Evolutionary conservation across 2,888 invertebrate species (phyloP).

Genomic region (Ephialtes manifestator): DNA sequence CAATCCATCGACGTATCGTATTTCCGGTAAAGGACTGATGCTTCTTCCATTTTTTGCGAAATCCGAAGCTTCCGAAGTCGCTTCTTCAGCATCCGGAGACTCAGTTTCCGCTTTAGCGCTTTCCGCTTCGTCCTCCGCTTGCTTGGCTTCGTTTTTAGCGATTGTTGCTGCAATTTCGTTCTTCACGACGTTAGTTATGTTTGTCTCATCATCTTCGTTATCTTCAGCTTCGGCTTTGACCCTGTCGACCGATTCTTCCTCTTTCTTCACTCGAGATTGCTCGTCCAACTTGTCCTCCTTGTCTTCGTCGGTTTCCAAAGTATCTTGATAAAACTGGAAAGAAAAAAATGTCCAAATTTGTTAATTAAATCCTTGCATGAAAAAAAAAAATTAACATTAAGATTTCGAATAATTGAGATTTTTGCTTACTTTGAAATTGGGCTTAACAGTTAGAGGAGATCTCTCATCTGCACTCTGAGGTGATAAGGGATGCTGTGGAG

Average conservation of each 20-base stretch:
- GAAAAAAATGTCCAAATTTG: conserved; percentile 58
- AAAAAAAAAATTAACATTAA: neutral
- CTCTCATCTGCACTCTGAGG: conserved; percentile 82
- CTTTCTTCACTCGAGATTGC: conserved; percentile 73
- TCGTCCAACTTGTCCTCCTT: conserved; percentile 86
- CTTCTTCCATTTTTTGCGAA: conserved; percentile 73
- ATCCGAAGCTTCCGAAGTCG: conserved; percentile 71
- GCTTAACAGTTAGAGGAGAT: conserved; percentile 85
- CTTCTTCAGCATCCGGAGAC: conserved; percentile 76
- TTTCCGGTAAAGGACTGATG: conserved; percentile 71
- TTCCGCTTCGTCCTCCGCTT: conserved; percentile 78
- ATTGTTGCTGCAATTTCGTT: conserved; percentile 63
- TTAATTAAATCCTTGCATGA: neutral
- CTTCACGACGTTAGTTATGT: conserved; percentile 60
- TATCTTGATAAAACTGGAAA: conserved; percentile 95
- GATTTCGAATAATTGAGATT: neutral
- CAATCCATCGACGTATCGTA: conserved; percentile 87
- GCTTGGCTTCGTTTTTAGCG: conserved; percentile 42
- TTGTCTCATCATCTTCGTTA: conserved; percentile 82
- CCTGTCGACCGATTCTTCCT: conserved; percentile 74
- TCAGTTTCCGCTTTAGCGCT: conserved; percentile 76
- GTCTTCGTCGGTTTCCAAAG: conserved; percentile 91
- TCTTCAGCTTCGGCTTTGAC: conserved; percentile 79
- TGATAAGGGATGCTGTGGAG: conserved; percentile 84
- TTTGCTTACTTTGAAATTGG: conserved; percentile 85